Evolutionary conservation across 2,888 invertebrate genomes (phyloP), one percentile per base, ranked within the genome.

Genomic region (Drosophila tripunctata): DNA sequence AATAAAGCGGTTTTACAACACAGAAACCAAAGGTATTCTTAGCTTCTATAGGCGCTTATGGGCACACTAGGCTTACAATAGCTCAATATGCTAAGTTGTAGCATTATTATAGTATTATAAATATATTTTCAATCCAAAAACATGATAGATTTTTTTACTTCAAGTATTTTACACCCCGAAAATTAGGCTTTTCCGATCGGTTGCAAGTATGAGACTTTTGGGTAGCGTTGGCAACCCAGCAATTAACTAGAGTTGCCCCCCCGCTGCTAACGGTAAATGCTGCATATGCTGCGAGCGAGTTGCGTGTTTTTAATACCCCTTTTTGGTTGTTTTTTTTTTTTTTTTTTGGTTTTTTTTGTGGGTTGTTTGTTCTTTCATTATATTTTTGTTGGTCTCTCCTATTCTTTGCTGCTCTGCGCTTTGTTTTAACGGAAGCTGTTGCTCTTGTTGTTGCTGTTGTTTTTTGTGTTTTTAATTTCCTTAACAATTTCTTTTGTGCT

Each of bases 351-450:
- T 17, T 24, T n/a, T 14, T 47, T 48, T 14, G n/a, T n/a, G n/a
- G n/a, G n/a, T 27, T 43, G 24, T 8, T 27, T 27, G 10, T 27
- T 27, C 27, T 27, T 27, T 27, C 27, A 27, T 12, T 40, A 12
- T 45, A 19, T 19, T 45, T 43, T 43, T 24, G 21, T 33, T 38
- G 6, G 21, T 24, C 41, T 35, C 41, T 35, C 36, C n/a, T n/a
- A 50, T 38, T 65, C 31, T 6, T 19, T 50, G n/a, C 33, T 10
- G 21, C 17, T 15, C 2, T 48, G 27, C 51, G 58, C 69, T 68
- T 78, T 75, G 84, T 82, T 83, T 87, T 87, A 86, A 81, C 88
- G 87, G 85, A 84, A 87, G 85, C 87, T 87, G 85, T 68, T 74
- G 78, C 75, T 78, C 73, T 85, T 79, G 69, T 77, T 85, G 82